A percentile compares a stretch with the other conserved stretches of the same genome.
phyloP scores from a whole-genome alignment of 2,888 invertebrate genomes.

The Drosophila algonquin region DNA sequence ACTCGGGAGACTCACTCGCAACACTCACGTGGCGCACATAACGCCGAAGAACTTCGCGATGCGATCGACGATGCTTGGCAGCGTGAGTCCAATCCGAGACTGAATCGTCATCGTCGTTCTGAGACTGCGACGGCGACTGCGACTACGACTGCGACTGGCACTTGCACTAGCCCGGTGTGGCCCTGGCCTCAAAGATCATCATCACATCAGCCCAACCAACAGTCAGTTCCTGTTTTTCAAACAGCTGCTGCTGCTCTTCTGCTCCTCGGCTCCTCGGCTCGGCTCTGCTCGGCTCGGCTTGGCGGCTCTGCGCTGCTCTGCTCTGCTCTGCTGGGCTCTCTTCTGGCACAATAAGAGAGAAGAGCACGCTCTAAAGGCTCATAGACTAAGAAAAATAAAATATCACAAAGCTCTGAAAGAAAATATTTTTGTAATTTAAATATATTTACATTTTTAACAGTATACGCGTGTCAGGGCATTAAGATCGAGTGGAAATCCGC shows the following conservation, averaged over 20 bases:
- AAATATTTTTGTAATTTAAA: not conserved
- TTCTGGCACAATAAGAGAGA: constrained; percentile 8
- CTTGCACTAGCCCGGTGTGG: constrained; percentile 52
- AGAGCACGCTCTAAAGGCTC: not conserved
- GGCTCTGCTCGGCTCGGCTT: constrained; percentile 34
- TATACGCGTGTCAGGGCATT: not conserved
- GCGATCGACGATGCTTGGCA: constrained; percentile 75
- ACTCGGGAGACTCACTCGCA: constrained; percentile 6
- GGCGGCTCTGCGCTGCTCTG: constrained; percentile 19
- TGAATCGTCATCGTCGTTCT: constrained; percentile 75
- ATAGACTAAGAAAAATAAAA: too few relatives aligned
- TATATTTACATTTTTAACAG: too few relatives aligned
- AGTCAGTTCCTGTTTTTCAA: constrained; percentile 63
- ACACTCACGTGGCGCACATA: constrained; percentile 33
- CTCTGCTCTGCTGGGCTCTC: constrained; percentile 17
- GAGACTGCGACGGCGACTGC: constrained; percentile 53
- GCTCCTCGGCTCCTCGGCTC: constrained; percentile 25
- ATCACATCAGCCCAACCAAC: constrained; percentile 43
- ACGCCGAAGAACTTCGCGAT: constrained; percentile 29
- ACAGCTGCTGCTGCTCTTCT: constrained; percentile 53
- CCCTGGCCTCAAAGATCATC: constrained; percentile 75
- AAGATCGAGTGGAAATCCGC: not conserved
- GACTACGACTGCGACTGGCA: too few relatives aligned
- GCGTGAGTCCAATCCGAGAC: constrained; percentile 81
- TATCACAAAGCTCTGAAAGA: not conserved